Conservation (phyloP, 2,113 vertebrate genomes). For the Procavia capensis region DNA sequence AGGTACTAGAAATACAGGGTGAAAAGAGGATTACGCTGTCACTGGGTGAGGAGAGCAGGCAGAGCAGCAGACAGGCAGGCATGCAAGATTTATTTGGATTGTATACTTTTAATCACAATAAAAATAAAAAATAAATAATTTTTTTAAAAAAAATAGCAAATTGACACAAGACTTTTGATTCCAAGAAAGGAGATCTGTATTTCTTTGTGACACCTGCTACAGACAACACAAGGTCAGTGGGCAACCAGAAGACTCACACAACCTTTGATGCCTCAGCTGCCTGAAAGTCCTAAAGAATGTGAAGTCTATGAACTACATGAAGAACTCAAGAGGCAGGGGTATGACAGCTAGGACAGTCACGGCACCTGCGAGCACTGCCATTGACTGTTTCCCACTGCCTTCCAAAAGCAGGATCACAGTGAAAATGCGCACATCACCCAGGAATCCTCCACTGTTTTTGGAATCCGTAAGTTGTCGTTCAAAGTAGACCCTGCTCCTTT, state of each 20-base stretch:
- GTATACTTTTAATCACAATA: no score
- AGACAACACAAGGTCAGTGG: not conserved
- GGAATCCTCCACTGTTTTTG: slow-evolving; percentile 93
- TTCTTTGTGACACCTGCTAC: slow-evolving; percentile 32
- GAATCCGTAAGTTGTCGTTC: slow-evolving; percentile 90
- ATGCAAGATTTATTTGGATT: no score
- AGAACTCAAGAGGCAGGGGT: slow-evolving; percentile 96
- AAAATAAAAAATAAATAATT: no score
- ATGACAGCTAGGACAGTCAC: slow-evolving; percentile 95
- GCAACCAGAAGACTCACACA: not conserved
- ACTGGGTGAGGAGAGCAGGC: no score
- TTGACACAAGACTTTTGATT: not conserved
- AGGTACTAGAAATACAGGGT: no score
- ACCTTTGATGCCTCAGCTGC: not conserved
- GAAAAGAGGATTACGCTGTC: no score
- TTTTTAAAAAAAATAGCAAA: no score
- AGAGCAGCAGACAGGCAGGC: no score
- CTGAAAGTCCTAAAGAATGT: not conserved
- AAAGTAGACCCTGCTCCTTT: no score
- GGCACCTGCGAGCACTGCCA: slow-evolving; percentile 97
- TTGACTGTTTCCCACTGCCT: slow-evolving; percentile 94
- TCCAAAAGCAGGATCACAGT: slow-evolving; percentile 96
- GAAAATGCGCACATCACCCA: slow-evolving; percentile 94
- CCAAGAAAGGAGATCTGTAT: not conserved
- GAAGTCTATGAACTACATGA: slow-evolving; percentile 98